These are phyloP conservation scores for Pachypsylla venusta DNA, from an alignment of 1,140 invertebrate genomes.

Conservation along the genomic window DNA sequence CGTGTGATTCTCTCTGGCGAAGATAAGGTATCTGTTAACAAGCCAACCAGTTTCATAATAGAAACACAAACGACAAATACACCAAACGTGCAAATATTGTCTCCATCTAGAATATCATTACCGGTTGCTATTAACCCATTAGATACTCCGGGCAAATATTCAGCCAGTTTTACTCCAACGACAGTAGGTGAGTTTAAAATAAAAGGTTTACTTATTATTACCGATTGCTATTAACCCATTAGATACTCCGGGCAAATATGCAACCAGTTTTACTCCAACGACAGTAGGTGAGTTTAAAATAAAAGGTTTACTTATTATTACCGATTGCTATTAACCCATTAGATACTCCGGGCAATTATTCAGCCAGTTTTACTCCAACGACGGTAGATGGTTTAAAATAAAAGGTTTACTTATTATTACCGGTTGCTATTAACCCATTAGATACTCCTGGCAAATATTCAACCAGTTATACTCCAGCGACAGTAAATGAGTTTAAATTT, in stretches of 20 bases:
- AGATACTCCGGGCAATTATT: constrained; percentile 34
- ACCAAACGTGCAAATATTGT: constrained; percentile 57
- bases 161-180: constrained; percentile 66
- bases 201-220: too few relatives aligned
- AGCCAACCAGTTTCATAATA: constrained; percentile 66
- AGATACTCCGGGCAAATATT: constrained; percentile 35
- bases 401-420: too few relatives aligned
- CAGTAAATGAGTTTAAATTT: too few relatives aligned
- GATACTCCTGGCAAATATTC: too few relatives aligned
- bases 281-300: constrained; percentile 53
- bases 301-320: too few relatives aligned
- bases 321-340: constrained; percentile 42
- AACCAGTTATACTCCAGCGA: too few relatives aligned
- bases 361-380: constrained; percentile 66
- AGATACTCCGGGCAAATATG: constrained; percentile 34
- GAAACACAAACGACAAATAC: constrained; percentile 51
- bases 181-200: constrained; percentile 53
- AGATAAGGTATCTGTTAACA: constrained; percentile 81
- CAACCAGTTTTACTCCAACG: constrained; percentile 66
- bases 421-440: too few relatives aligned
- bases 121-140: constrained; percentile 45
- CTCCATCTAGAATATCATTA: constrained; percentile 49
- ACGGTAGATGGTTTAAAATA: constrained; percentile 53
- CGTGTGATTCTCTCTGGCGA: constrained; percentile 61
- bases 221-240: too few relatives aligned